A percentile compares a stretch with the other conserved stretches of the same genome.
Evolutionary conservation across 1,140 invertebrate genomes (phyloP).

Genomic region (Goniozus legneri): DNA sequence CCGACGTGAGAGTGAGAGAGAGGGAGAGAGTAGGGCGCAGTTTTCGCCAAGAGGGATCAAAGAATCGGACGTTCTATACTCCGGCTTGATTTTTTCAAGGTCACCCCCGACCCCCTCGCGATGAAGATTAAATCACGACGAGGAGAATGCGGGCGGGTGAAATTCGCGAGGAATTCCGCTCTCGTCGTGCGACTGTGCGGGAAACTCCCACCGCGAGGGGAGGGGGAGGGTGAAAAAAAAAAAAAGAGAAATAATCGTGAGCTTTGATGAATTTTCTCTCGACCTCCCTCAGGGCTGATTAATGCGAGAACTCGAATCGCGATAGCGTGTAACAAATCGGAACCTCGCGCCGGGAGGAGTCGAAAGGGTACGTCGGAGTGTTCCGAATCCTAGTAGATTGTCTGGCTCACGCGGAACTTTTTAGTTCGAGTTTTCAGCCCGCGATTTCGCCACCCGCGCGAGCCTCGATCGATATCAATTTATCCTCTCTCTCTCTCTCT

Average conservation of each 20-base stretch:
- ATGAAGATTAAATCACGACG: too few species aligned
- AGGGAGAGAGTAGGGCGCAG: slow-evolving; percentile 9
- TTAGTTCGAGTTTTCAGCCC: background rate
- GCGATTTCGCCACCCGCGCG: background rate
- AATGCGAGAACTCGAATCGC: too few species aligned
- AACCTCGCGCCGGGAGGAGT: background rate
- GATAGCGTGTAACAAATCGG: too few species aligned
- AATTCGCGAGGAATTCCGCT: too few species aligned
- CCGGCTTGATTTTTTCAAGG: too few species aligned
- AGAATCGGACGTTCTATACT: too few species aligned
- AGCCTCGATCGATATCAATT: too few species aligned
- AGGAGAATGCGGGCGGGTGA: too few species aligned
- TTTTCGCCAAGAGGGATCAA: slow-evolving; percentile 7
- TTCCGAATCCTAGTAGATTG: background rate
- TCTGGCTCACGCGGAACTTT: background rate
- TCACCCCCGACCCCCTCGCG: too few species aligned
- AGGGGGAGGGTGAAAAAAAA: background rate
- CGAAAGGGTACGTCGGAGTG: background rate
- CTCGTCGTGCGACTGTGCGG: background rate
- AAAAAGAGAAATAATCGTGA: too few species aligned
- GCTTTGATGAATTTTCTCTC: too few species aligned
- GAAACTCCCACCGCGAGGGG: background rate
- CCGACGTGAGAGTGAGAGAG: slow-evolving; percentile 3
- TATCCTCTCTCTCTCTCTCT: background rate
- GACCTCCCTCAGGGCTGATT: too few species aligned